Evolutionary conservation across 2,797 vertebrate genomes (phyloP).

Genomic region (Cirrhinus molitorella): DNA sequence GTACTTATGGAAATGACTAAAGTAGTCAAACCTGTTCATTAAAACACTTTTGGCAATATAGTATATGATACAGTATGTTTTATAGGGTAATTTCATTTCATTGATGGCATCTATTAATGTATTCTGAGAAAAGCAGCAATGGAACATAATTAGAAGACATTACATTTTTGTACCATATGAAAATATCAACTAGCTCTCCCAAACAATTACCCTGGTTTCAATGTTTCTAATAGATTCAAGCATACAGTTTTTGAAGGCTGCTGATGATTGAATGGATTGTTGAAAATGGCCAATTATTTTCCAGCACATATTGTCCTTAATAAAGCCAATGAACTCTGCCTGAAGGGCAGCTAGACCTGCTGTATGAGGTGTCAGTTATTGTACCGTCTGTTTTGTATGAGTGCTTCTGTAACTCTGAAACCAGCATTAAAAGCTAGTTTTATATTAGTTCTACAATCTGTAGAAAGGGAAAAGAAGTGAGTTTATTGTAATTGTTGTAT

Average conservation of each 20-base stretch:
- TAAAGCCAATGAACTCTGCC: not conserved
- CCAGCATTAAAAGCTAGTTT: not conserved
- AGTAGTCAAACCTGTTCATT: no score
- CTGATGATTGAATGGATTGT: not conserved
- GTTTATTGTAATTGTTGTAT: not conserved
- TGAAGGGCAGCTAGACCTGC: not conserved
- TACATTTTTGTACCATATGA: not conserved
- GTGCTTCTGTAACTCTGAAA: not conserved
- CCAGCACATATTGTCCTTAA: not conserved
- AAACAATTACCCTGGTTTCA: not conserved
- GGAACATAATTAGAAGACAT: not conserved
- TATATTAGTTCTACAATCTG: not conserved
- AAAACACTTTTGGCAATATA: no score
- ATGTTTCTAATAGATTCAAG: not conserved
- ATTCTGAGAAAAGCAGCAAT: not conserved
- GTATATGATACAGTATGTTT: not conserved
- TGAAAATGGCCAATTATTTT: conserved; percentile 2
- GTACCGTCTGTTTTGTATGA: not conserved
- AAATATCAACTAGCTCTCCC: not conserved
- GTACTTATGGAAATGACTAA: no score
- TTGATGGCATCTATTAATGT: not conserved
- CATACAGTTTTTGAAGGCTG: not conserved
- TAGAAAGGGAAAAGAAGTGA: not conserved
- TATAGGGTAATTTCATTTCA: not conserved
- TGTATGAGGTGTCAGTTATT: not conserved